These are phyloP conservation scores for Cyclargus thomasi DNA, from an alignment of 1,140 invertebrate species.

Conservation along the genomic window DNA sequence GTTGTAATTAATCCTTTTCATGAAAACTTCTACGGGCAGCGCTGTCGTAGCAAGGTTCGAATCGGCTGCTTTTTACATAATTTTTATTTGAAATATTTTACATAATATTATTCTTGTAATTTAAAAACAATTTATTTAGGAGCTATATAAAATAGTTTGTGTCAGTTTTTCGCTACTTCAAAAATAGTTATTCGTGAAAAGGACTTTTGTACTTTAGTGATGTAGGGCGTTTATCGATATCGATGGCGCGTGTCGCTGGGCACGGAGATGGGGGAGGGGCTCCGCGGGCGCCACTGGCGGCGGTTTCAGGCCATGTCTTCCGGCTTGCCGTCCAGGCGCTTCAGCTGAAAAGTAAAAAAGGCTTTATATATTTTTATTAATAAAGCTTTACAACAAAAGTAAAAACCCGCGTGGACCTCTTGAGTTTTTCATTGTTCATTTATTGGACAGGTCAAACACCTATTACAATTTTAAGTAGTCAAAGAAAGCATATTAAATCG, in stretches of 20 bases:
- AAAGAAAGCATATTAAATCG: no score
- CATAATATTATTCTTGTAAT: no score
- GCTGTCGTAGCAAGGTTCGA: background rate
- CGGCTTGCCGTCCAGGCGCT: conserved; percentile 49
- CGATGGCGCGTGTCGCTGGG: conserved; percentile 30
- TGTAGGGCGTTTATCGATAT: background rate
- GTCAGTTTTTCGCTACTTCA: background rate
- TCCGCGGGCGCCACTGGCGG: conserved; percentile 28
- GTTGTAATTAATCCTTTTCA: background rate
- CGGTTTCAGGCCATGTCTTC: conserved; percentile 50
- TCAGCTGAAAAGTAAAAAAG: conserved; percentile 37
- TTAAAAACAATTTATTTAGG: no score
- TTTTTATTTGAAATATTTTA: no score
- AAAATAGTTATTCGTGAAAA: background rate
- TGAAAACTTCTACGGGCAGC: background rate
- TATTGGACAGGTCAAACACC: no score
- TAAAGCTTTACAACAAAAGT: no score
- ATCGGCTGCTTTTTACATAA: no score
- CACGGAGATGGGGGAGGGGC: conserved; percentile 29
- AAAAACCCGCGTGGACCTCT: no score
- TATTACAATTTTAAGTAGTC: no score
- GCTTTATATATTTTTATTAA: no score
- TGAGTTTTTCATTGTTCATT: no score
- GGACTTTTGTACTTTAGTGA: background rate
- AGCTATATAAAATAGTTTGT: background rate